phyloP scores from a whole-genome alignment of 2,797 vertebrate genomes.

The Sitta carolinensis region DNA sequence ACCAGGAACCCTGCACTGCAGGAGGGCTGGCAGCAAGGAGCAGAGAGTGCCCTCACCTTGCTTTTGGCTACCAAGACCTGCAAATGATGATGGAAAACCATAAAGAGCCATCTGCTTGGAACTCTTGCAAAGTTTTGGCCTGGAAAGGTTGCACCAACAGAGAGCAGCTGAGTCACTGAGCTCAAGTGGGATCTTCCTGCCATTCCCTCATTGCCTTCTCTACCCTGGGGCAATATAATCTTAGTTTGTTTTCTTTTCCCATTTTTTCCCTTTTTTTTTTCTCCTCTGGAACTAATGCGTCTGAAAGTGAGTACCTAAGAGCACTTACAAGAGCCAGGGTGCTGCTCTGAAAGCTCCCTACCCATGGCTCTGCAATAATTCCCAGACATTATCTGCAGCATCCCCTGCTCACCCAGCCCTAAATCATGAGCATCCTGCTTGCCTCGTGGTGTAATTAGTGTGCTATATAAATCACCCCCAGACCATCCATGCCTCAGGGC shows the following conservation, averaged over 20 bases:
- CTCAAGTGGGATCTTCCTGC: slow-evolving; percentile 23
- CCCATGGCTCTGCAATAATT: not conserved
- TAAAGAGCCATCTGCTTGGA: not conserved
- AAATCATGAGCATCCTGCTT: not conserved
- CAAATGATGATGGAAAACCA: not conserved
- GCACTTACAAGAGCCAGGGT: not conserved
- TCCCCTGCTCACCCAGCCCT: not conserved
- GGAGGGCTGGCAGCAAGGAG: not conserved
- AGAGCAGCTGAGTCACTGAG: slow-evolving; percentile 61
- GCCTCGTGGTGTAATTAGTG: not conserved
- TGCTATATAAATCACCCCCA: not conserved
- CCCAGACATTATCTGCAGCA: not conserved
- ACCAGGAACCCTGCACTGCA: not conserved
- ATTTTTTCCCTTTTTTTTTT: not conserved
- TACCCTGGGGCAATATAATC: slow-evolving; percentile 30
- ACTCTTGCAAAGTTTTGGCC: slow-evolving; percentile 38
- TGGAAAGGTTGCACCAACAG: slow-evolving; percentile 28
- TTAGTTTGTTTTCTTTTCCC: not conserved
- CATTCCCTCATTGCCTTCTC: slow-evolving; percentile 16
- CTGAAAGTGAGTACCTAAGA: not conserved
- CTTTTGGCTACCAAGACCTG: not conserved
- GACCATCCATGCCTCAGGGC: not conserved
- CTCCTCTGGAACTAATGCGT: slow-evolving; percentile 6
- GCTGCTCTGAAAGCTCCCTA: not conserved
- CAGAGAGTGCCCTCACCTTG: not conserved